Percentiles rank a stretch among this genome's conserved stretches.
phyloP scores from a whole-genome alignment of 2,113 vertebrate genomes.

The Procavia capensis region DNA sequence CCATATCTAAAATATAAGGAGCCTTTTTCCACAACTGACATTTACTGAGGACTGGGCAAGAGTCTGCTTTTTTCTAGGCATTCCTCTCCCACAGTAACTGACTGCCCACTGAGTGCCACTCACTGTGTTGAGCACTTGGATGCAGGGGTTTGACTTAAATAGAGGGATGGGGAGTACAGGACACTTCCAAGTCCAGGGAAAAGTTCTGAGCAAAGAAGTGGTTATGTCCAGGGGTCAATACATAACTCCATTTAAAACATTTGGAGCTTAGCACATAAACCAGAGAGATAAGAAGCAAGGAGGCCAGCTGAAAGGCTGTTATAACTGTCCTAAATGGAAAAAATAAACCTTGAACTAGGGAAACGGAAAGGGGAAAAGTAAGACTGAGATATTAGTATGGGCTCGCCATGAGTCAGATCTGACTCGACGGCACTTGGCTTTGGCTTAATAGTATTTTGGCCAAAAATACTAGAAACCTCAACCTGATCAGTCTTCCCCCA shows the following conservation, averaged over 20 bases:
- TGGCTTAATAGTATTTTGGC: conserved; percentile 1
- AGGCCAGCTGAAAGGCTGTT: background rate
- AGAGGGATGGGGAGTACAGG: background rate
- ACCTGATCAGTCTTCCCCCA: background rate
- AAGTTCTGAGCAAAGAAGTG: conserved; percentile 45
- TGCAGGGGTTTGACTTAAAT: background rate
- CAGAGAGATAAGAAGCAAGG: background rate
- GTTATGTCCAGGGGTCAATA: background rate
- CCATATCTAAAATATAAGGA: background rate
- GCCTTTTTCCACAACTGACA: background rate
- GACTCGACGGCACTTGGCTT: too few species aligned
- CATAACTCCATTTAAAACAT: background rate
- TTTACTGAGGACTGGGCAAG: background rate
- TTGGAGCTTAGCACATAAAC: conserved; percentile 34
- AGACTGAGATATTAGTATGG: conserved; percentile 1
- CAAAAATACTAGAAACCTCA: conserved; percentile 27
- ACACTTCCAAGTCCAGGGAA: background rate
- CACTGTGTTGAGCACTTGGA: background rate
- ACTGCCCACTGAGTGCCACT: background rate
- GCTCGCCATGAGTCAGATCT: too few species aligned
- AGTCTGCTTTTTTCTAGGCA: background rate
- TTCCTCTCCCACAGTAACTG: background rate
- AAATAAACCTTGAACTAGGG: conserved; percentile 15
- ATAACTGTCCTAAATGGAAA: conserved; percentile 16
- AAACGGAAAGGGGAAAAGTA: background rate